Percentiles rank a stretch among this genome's conserved stretches.
Conservation (phyloP, 2,797 vertebrate species). For the Rhyacichthys aspro region DNA sequence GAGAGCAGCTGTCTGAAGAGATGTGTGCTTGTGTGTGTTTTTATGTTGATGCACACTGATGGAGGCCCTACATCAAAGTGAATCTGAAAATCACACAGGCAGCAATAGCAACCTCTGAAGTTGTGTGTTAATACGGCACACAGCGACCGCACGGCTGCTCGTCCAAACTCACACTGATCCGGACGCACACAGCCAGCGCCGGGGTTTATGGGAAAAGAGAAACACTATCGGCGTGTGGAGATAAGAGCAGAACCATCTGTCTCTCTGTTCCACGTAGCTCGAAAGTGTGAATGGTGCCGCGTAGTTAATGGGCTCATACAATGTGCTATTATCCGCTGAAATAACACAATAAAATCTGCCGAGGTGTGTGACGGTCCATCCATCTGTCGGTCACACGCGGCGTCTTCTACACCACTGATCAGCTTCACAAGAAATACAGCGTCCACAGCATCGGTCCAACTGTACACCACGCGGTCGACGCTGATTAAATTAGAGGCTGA, state of each 20-base stretch:
- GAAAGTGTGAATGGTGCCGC: constrained; percentile 47
- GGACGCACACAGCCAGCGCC: background rate
- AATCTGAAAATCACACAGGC: constrained; percentile 67
- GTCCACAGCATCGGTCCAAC: constrained; percentile 11
- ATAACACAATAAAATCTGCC: constrained; percentile 43
- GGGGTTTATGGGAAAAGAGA: constrained; percentile 37
- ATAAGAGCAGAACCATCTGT: constrained; percentile 66
- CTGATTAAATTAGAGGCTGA: constrained; percentile 37
- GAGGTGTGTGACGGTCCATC: constrained; percentile 44
- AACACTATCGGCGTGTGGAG: constrained; percentile 40
- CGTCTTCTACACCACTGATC: constrained; percentile 33
- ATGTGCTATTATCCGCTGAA: constrained; percentile 53
- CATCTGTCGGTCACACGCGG: constrained; percentile 40
- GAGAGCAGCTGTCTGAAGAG: constrained; percentile 70
- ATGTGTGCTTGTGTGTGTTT: constrained; percentile 31
- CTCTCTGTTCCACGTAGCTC: constrained; percentile 47
- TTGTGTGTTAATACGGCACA: constrained; percentile 42
- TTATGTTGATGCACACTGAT: constrained; percentile 45
- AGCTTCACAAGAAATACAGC: constrained; percentile 26
- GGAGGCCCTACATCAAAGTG: constrained; percentile 70
- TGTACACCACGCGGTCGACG: background rate
- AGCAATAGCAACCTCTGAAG: constrained; percentile 60
- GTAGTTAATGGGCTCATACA: constrained; percentile 57
- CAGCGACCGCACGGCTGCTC: constrained; percentile 5
- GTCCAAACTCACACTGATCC: constrained; percentile 5